Base-by-base conservation (phyloP, 2,888 invertebrate genomes). In the Drosophila colorata region DNA sequence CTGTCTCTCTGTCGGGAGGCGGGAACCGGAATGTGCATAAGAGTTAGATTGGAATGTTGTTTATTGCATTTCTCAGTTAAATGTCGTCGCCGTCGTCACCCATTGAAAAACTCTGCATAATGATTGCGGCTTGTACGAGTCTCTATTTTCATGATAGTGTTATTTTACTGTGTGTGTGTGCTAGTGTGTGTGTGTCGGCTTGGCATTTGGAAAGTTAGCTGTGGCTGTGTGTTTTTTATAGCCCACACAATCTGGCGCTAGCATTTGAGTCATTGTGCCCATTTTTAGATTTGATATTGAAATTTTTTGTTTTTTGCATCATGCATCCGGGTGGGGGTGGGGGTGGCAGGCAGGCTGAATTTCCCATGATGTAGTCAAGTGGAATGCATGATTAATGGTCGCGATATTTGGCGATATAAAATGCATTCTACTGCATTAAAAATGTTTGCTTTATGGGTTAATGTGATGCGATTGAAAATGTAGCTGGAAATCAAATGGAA, bases 1-100 rank as follows among this genome's bases (percentile, higher is more conserved):
- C 14, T 7, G 11, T 20, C 18, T 46, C 18, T 46, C 52, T 31
- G 25, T 53, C 16, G 13, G 13, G 14, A 31, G 40, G 23, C 31
- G 48, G 44, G 37, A 33, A 33, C 33, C 13, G 56, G 60, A 28
- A 59, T 70, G 67, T 58, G 66, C 66, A 60, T 64, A 67, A 48
- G 53, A 78, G 70, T 84, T 69, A 74, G 69, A 75, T 84, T 75
- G 87, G 87, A 87, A 83, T 83, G 81, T 69, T 84, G 80, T 80
- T 87, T 78, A 83, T 80, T 86, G 80, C 83, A 82, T 86, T 82
- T 79, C 65, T 76, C 61, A 73, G 82, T 65, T 84, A 78, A 81
- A 84, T 81, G 74, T 74, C 70, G 82, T 49, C 48, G 69, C 16
- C 13, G 52, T 44, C 69, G 63, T 55, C 78, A 65, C 40, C 72